phyloP scores from a whole-genome alignment of 2,797 vertebrate species.

The Sebastes matsubarae region DNA sequence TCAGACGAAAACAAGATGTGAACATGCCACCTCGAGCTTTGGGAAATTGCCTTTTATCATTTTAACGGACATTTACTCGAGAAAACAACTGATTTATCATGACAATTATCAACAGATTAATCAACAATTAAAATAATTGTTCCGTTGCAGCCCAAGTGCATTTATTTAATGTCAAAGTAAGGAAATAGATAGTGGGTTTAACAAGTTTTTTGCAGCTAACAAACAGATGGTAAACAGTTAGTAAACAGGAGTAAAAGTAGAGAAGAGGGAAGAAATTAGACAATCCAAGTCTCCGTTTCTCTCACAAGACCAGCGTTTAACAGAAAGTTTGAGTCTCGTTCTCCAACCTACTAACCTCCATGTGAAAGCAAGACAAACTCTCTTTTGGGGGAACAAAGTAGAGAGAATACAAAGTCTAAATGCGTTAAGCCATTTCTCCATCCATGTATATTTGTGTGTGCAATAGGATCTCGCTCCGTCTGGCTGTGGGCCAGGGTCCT shows the following conservation, averaged over 20 bases:
- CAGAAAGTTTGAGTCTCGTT: background rate
- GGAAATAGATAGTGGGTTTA: background rate
- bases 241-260: too few species aligned
- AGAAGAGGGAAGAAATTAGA: background rate
- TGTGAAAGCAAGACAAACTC: background rate
- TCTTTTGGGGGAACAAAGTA: background rate
- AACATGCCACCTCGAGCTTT: background rate
- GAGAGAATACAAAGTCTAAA: background rate
- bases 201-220: background rate
- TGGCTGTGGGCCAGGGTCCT: constrained; percentile 35
- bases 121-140: background rate
- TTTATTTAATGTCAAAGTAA: background rate
- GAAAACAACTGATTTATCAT: background rate
- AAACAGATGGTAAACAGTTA: too few species aligned
- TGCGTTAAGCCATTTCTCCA: background rate
- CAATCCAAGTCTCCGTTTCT: too few species aligned
- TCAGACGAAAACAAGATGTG: background rate
- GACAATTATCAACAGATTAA: background rate
- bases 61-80: background rate
- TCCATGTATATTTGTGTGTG: constrained; percentile 6
- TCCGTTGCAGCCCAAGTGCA: background rate
- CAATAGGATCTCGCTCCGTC: constrained; percentile 17
- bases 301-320: constrained; percentile 1
- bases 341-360: background rate
- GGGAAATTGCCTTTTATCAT: background rate